Conservation (phyloP, 1,140 invertebrate species). For the Meteorus sp. region DNA sequence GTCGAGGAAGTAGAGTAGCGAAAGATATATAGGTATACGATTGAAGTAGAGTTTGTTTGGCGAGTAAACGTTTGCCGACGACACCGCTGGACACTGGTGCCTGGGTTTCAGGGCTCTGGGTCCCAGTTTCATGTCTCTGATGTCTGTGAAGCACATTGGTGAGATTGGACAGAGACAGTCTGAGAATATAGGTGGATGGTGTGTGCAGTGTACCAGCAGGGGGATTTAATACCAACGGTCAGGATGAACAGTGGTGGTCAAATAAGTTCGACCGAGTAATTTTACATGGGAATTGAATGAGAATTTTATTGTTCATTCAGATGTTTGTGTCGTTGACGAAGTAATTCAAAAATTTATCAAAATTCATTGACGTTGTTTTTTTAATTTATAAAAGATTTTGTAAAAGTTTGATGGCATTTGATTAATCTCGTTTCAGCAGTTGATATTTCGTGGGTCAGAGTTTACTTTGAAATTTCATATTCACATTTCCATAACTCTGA, state of each 20-base stretch:
- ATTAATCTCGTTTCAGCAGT: too few relatives aligned
- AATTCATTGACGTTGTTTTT: too few relatives aligned
- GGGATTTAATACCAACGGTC: constrained; percentile 57
- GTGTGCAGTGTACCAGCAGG: too few relatives aligned
- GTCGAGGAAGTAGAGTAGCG: constrained; percentile 27
- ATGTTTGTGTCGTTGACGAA: too few relatives aligned
- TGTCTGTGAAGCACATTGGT: too few relatives aligned
- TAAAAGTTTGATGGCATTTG: too few relatives aligned
- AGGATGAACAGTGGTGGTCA: constrained; percentile 58
- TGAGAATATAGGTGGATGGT: neutral
- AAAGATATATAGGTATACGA: constrained; percentile 22
- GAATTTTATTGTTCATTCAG: neutral
- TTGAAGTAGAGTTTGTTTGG: constrained; percentile 57
- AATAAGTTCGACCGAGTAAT: constrained; percentile 57
- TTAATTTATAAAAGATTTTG: too few relatives aligned
- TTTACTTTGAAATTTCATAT: too few relatives aligned
- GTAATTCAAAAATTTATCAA: too few relatives aligned
- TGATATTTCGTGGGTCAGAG: too few relatives aligned
- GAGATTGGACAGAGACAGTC: constrained; percentile 50
- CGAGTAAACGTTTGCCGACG: constrained; percentile 60
- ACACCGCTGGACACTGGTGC: constrained; percentile 59
- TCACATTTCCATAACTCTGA: too few relatives aligned
- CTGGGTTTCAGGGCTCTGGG: constrained; percentile 44
- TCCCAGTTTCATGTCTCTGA: constrained; percentile 52
- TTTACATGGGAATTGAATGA: constrained; percentile 30